Conservation (phyloP, 2,888 invertebrate species). For the Drosophila testacea region DNA sequence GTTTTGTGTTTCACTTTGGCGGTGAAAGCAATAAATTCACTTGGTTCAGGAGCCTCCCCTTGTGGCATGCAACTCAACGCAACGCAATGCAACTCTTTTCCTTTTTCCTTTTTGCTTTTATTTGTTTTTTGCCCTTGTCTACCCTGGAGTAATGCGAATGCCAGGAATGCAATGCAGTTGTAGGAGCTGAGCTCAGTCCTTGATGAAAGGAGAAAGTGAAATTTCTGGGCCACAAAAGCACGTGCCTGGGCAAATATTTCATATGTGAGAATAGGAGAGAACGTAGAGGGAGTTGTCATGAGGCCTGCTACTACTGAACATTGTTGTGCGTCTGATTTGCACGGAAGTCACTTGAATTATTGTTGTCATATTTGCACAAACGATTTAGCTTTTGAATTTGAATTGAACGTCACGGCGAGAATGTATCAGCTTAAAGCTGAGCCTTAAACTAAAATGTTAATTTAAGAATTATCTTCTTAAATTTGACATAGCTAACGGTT, state of each 20-base stretch:
- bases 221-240: slow-evolving; percentile 58
- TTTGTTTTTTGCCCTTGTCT: slow-evolving; percentile 37
- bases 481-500: too few relatives aligned
- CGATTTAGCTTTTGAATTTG: slow-evolving; percentile 42
- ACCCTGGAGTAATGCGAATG: slow-evolving; percentile 57
- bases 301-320: slow-evolving; percentile 12
- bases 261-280: slow-evolving; percentile 40
- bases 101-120: slow-evolving; percentile 16
- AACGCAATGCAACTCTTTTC: slow-evolving; percentile 10
- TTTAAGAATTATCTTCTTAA: background rate
- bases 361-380: slow-evolving; percentile 52
- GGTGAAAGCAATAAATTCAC: slow-evolving; percentile 74
- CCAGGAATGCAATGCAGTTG: slow-evolving; percentile 58
- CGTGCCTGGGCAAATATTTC: slow-evolving; percentile 62
- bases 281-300: slow-evolving; percentile 7
- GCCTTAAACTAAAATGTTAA: background rate
- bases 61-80: slow-evolving; percentile 35
- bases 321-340: slow-evolving; percentile 63
- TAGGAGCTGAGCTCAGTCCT: slow-evolving; percentile 5
- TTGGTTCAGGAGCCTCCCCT: slow-evolving; percentile 39
- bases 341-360: slow-evolving; percentile 68
- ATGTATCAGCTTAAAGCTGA: background rate
- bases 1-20: slow-evolving; percentile 77
- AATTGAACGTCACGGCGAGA: background rate
- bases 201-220: slow-evolving; percentile 62